phyloP scores from a whole-genome alignment of 2,113 vertebrate species.

The Odobenus rosmarus region DNA sequence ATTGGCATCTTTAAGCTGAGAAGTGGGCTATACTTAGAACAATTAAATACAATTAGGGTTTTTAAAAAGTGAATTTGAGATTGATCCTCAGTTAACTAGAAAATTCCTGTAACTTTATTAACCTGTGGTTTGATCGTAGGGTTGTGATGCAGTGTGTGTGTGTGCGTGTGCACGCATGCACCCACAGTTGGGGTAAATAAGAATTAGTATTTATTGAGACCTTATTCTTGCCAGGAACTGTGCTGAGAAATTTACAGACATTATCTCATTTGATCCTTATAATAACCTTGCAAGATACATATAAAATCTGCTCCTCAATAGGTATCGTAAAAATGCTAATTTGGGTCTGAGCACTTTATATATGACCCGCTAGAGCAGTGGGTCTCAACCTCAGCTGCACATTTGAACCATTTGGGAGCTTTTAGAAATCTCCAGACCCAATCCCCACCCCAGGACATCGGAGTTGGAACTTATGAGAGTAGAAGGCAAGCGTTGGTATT shows the following conservation, averaged over 20 bases:
- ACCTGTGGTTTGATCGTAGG: neutral
- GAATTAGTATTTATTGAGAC: neutral
- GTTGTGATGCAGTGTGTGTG: neutral
- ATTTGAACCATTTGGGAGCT: neutral
- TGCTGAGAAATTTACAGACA: neutral
- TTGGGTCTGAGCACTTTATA: neutral
- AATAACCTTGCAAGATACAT: neutral
- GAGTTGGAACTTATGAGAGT: neutral
- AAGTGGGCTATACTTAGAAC: neutral
- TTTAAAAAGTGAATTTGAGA: neutral
- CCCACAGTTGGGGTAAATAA: neutral
- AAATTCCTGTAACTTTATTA: neutral
- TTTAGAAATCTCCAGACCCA: neutral
- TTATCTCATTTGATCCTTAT: slow-evolving; percentile 13
- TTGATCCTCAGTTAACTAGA: neutral
- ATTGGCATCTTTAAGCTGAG: neutral
- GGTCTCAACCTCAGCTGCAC: neutral
- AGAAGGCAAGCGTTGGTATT: neutral
- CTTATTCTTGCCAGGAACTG: neutral
- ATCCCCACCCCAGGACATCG: neutral
- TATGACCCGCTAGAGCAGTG: neutral
- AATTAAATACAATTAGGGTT: neutral
- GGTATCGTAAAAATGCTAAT: neutral
- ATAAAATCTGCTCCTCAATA: neutral
- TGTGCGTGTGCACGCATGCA: neutral